Percentiles rank a stretch among this genome's conserved stretches.
These are phyloP conservation scores for Tolypeutes matacus DNA, from an alignment of 2,797 vertebrate genomes.

Conservation along the genomic window DNA sequence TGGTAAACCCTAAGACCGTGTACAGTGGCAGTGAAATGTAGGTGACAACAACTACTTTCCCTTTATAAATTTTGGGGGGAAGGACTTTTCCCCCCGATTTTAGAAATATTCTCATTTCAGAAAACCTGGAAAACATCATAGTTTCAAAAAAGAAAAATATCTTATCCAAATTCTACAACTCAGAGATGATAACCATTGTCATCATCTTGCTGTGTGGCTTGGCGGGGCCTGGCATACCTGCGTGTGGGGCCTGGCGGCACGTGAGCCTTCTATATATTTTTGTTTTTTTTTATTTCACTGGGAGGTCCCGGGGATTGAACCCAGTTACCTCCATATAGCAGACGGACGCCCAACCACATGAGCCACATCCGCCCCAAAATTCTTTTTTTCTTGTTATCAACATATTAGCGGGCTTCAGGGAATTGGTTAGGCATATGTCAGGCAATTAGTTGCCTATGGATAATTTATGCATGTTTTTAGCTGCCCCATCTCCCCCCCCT, in stretches of 20 bases:
- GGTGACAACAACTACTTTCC: not conserved
- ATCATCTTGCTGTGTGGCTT: too few species aligned
- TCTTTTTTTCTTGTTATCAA: slow-evolving; percentile 15
- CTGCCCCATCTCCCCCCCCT: too few species aligned
- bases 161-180: not conserved
- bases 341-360: too few species aligned
- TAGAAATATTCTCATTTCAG: not conserved
- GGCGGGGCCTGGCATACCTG: too few species aligned
- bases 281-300: too few species aligned
- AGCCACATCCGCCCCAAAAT: not conserved
- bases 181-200: not conserved
- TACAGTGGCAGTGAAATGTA: not conserved
- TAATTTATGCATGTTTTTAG: not conserved
- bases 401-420: not conserved
- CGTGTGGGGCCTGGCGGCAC: too few species aligned
- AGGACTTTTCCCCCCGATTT: not conserved
- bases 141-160: slow-evolving; percentile 42
- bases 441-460: not conserved
- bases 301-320: too few species aligned
- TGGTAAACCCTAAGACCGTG: not conserved
- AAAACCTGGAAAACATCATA: not conserved
- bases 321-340: too few species aligned
- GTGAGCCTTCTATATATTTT: too few species aligned
- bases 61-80: not conserved
- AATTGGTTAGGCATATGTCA: not conserved